Percentiles rank a stretch among this genome's conserved stretches.
Conservation (phyloP, 2,797 vertebrate genomes). For the Lacerta bilineata region DNA sequence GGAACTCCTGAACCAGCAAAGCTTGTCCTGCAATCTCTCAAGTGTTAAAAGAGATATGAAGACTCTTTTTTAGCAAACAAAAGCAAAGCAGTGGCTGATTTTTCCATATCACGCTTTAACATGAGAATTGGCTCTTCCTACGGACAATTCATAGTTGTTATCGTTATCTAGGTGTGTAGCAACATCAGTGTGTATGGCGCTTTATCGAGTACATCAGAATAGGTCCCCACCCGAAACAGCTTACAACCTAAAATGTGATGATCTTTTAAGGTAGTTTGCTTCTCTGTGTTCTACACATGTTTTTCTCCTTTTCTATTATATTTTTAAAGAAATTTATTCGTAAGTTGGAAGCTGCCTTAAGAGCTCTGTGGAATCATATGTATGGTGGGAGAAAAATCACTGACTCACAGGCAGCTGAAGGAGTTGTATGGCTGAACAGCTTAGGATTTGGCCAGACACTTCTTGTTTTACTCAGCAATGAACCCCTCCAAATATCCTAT, state of each 20-base stretch:
- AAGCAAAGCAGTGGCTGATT: not conserved
- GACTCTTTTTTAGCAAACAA: not conserved
- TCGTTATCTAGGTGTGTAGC: no score
- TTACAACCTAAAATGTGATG: no score
- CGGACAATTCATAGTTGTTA: not conserved
- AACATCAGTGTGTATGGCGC: no score
- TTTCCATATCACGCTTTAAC: not conserved
- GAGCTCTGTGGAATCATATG: not conserved
- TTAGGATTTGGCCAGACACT: not conserved
- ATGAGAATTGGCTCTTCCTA: not conserved
- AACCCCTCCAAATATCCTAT: not conserved
- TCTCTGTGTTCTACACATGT: not conserved
- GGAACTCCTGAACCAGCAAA: not conserved
- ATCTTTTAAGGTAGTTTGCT: not conserved
- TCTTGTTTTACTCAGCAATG: not conserved
- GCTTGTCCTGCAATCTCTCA: not conserved
- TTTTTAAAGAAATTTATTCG: not conserved
- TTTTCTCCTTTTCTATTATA: not conserved
- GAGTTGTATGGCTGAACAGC: not conserved
- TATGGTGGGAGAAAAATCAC: not conserved
- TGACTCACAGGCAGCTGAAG: not conserved
- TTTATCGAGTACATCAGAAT: no score
- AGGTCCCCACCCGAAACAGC: no score
- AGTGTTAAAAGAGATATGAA: not conserved
- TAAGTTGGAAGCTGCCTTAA: not conserved